phyloP scores from a whole-genome alignment of 2,797 vertebrate species.

The Squalus acanthias region DNA sequence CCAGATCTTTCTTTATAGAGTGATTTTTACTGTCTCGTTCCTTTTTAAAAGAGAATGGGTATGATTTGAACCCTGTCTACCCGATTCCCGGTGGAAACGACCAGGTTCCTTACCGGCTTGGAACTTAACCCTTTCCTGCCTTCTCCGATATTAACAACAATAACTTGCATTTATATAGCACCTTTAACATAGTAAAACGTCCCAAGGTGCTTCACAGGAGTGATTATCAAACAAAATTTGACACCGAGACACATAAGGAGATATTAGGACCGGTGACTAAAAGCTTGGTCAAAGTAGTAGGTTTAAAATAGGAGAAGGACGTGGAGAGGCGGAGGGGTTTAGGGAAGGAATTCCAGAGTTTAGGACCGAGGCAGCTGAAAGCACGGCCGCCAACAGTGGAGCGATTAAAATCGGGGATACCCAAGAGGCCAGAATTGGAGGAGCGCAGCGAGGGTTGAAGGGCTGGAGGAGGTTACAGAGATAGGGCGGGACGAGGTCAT shows the following conservation, averaged over 20 bases:
- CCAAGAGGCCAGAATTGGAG: neutral
- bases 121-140: neutral
- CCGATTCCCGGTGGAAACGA: neutral
- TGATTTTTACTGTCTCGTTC: neutral
- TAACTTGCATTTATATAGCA: neutral
- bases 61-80: neutral
- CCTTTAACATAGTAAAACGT: neutral
- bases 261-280: neutral
- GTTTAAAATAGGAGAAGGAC: neutral
- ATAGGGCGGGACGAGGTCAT: neutral
- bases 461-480: neutral
- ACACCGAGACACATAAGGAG: neutral
- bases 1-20: neutral
- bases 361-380: neutral
- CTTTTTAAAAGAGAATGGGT: neutral
- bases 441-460: neutral
- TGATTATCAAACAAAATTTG: neutral
- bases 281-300: neutral
- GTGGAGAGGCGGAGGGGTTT: neutral
- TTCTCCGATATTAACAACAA: neutral
- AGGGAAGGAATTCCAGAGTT: neutral
- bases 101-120: neutral
- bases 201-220: neutral
- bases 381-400: neutral
- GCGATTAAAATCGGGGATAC: neutral